Evolutionary conservation across 2,113 vertebrate genomes (phyloP).

Genomic region (Morone saxatilis): DNA sequence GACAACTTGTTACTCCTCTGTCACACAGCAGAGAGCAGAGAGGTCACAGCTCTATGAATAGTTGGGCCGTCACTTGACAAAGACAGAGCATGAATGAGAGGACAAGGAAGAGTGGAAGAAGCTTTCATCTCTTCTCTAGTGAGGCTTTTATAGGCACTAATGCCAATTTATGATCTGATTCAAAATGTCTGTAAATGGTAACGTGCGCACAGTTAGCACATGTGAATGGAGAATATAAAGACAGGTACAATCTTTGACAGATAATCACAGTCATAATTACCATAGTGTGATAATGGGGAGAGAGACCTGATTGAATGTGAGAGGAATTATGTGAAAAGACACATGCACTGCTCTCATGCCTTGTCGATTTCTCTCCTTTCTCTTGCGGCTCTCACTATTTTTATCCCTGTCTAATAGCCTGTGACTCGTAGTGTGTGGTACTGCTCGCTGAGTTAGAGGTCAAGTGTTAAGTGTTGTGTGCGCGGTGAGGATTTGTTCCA

Average conservation of each 20-base stretch:
- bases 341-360: neutral
- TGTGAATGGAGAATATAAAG: slow-evolving; percentile 56
- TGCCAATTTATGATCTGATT: slow-evolving; percentile 68
- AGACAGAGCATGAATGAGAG: slow-evolving; percentile 61
- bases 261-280: slow-evolving; percentile 73
- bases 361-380: slow-evolving; percentile 26
- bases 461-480: slow-evolving; percentile 80
- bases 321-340: slow-evolving; percentile 50
- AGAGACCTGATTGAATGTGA: slow-evolving; percentile 65
- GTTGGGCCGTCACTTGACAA: slow-evolving; percentile 55
- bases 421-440: slow-evolving; percentile 63
- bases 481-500: slow-evolving; percentile 71
- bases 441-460: slow-evolving; percentile 69
- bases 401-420: slow-evolving; percentile 45
- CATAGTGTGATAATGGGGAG: slow-evolving; percentile 55
- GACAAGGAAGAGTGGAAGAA: slow-evolving; percentile 21
- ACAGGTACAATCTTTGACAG: slow-evolving; percentile 50
- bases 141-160: slow-evolving; percentile 50
- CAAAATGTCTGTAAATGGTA: slow-evolving; percentile 48
- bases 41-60: slow-evolving; percentile 67
- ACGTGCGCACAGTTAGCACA: slow-evolving; percentile 16
- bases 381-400: slow-evolving; percentile 50
- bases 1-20: slow-evolving; percentile 75
- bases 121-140: slow-evolving; percentile 52
- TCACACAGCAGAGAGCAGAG: slow-evolving; percentile 50